These are phyloP conservation scores for Portunus trituberculatus DNA, from an alignment of 1,140 invertebrate species.

Conservation along the genomic window DNA sequence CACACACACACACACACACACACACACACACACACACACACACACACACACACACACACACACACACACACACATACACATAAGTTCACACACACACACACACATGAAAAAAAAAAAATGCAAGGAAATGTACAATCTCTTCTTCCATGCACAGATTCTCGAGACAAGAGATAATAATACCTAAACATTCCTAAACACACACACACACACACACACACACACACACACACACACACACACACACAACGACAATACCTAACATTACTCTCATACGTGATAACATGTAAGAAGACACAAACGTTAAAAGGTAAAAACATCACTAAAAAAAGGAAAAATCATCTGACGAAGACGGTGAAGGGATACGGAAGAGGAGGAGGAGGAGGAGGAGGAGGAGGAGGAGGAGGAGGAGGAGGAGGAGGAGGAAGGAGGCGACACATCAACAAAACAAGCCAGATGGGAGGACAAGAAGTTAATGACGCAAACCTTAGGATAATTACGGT, in stretches of 20 bases:
- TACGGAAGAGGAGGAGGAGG: neutral
- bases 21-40: constrained; percentile 27
- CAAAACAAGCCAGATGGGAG: neutral
- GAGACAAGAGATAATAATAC: no score
- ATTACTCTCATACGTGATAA: no score
- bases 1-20: constrained; percentile 39
- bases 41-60: constrained; percentile 44
- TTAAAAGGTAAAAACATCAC: neutral
- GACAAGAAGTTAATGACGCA: neutral
- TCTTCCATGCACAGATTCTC: no score
- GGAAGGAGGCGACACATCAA: no score
- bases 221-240: constrained; percentile 40
- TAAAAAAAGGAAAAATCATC: neutral
- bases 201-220: neutral
- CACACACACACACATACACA: constrained; percentile 32
- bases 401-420: neutral
- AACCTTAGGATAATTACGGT: neutral
- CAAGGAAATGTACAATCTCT: no score
- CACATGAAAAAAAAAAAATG: no score
- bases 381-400: neutral
- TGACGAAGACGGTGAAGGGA: neutral
- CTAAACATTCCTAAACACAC: neutral
- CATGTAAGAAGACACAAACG: no score
- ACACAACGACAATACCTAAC: neutral
- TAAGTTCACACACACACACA: constrained; percentile 39